Evolutionary conservation across 2,797 vertebrate species (phyloP), one percentile per base, ranked within the genome.

Genomic region (Sebastes taczanowskii): DNA sequence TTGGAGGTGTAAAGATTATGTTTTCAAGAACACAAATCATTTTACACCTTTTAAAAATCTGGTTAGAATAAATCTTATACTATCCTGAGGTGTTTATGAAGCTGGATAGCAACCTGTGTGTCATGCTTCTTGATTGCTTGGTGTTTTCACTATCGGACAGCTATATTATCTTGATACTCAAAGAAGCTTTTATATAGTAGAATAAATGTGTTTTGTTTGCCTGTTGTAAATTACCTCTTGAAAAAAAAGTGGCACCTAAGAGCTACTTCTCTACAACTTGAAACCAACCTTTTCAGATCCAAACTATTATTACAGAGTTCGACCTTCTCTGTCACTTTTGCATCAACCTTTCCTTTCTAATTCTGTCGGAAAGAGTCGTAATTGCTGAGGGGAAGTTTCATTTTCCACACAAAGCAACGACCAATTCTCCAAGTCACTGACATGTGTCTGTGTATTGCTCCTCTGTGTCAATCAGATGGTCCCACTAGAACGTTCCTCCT

Each of bases 341-440:
- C 49, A 78, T 14, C 32, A 52, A 76, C 32, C 20, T 62, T 70
- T 81, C 18, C 70, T 70, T 65, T 77, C 23, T 34, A 61, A 74
- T 71, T 78, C 71, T 73, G 35, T 38, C 35, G 2, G 42, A 59
- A 82, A 71, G 73, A 22, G 27, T 69, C 16, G 38, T 42, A 16
- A 13, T 27, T 0, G 38, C 68, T 81, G 25, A 70, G 3, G 64
- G 71, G 63, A 76, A 74, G 59, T 58, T 74, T 70, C 2, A 74
- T 65, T 64, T 82, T 62, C 62, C 30, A 80, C 55, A 80, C 49
- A 70, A 76, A 74, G 63, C 67, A 64, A 46, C 61, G 38, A 52
- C 25, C 74, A 10, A 6, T 62, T 65, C 16, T 58, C 14, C 63
- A 61, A 65, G 60, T 74, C 66, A 60, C 1, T 65, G 59, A 60